Conservation (phyloP, 2,888 invertebrate genomes). For the Rotaria magnacalcarata region DNA sequence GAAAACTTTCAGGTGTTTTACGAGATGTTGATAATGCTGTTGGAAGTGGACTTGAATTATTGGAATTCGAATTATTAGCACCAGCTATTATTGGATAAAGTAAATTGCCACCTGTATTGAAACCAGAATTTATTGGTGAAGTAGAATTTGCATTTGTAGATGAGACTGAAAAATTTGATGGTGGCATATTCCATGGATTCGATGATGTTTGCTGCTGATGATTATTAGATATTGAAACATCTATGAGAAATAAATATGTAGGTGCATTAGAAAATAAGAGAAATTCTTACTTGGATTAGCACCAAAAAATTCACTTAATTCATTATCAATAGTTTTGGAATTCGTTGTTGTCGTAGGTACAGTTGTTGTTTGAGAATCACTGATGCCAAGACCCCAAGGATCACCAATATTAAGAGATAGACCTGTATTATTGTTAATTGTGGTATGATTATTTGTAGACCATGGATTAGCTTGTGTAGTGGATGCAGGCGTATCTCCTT, state of each 20-base stretch:
- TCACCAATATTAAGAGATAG: neutral
- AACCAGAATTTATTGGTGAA: neutral
- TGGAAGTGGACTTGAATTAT: slow-evolving; percentile 11
- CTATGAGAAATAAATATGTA: neutral
- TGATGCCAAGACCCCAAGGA: neutral
- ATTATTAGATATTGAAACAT: neutral
- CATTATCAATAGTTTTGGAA: neutral
- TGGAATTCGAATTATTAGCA: neutral
- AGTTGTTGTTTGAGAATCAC: neutral
- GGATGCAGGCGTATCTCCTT: neutral
- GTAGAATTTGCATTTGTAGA: neutral
- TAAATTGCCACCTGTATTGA: neutral
- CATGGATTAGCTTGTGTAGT: neutral
- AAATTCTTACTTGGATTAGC: neutral
- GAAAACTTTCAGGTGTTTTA: slow-evolving; percentile 46
- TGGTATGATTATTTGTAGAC: neutral
- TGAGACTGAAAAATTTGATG: neutral
- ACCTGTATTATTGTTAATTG: neutral
- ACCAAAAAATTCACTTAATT: slow-evolving; percentile 36
- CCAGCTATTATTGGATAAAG: neutral
- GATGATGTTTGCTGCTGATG: slow-evolving; percentile 24
- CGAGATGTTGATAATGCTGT: neutral
- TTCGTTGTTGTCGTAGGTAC: neutral
- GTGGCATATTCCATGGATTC: slow-evolving; percentile 38
- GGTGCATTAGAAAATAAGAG: no score